Conservation (phyloP, 2,113 vertebrate species). For the Picathartes gymnocephalus region DNA sequence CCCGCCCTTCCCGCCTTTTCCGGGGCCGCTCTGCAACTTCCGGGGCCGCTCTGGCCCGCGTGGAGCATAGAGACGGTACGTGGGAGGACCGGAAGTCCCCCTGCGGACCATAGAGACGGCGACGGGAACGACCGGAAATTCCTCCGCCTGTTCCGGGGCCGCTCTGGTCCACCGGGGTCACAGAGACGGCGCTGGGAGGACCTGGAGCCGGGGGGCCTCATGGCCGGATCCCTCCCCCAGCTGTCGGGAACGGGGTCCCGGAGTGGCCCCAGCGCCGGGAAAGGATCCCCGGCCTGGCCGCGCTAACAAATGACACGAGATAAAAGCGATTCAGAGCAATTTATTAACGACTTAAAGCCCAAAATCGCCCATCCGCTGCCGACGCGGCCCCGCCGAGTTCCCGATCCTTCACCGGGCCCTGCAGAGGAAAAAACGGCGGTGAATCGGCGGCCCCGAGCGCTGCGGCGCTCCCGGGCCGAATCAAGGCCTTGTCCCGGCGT, state of each 20-base stretch:
- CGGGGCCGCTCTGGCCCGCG: background rate
- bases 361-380: rapidly evolving
- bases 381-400: rapidly evolving
- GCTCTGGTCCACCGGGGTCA: background rate
- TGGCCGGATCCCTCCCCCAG: rapidly evolving
- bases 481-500: background rate
- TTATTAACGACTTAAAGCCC: rapidly evolving
- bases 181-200: rapidly evolving
- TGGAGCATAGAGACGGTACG: rapidly evolving
- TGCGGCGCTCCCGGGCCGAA: rapidly evolving
- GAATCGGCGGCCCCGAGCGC: background rate
- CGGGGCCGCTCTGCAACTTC: background rate
- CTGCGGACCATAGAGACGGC: rapidly evolving
- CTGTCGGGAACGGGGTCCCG: rapidly evolving
- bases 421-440: rapidly evolving
- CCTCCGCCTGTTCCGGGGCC: rapidly evolving
- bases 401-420: rapidly evolving
- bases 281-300: rapidly evolving
- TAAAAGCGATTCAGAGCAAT: rapidly evolving
- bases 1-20: background rate
- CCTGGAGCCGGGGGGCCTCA: rapidly evolving
- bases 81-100: background rate
- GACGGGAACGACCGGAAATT: rapidly evolving
- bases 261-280: rapidly evolving
- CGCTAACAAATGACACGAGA: rapidly evolving